These are phyloP conservation scores for Haplochromis vanheusdeni DNA, from an alignment of 2,113 vertebrate species.

Conservation along the genomic window DNA sequence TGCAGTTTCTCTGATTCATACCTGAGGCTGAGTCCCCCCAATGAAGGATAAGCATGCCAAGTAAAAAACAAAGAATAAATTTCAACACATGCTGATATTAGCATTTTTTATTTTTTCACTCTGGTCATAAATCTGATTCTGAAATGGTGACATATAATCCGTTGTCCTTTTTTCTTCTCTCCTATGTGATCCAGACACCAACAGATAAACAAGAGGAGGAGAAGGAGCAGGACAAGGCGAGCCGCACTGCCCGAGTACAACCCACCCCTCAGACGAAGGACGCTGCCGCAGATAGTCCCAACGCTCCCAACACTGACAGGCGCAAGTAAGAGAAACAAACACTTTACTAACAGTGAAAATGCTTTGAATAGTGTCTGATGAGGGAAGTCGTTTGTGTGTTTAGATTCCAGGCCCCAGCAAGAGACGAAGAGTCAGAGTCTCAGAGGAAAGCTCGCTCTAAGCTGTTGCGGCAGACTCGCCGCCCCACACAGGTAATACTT, in stretches of 20 bases:
- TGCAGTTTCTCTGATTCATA: not conserved
- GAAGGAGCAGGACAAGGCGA: constrained; percentile 69
- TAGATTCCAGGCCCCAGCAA: constrained; percentile 82
- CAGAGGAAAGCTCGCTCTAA: constrained; percentile 88
- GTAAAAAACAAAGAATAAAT: not conserved
- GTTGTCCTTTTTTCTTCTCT: not conserved
- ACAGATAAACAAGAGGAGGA: constrained; percentile 66
- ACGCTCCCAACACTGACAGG: constrained; percentile 52
- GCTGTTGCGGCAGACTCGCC: constrained; percentile 83
- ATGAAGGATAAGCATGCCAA: not conserved
- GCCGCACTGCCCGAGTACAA: constrained; percentile 75
- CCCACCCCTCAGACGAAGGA: constrained; percentile 73
- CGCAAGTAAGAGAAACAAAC: constrained; percentile 54
- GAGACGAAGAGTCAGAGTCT: constrained; percentile 88
- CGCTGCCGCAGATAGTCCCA: constrained; percentile 59
- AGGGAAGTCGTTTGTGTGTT: not conserved
- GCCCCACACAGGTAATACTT: constrained; percentile 82
- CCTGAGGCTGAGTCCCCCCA: not conserved
- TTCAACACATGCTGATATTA: not conserved
- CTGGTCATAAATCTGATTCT: accelerated
- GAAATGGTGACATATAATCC: not conserved
- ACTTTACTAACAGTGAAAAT: not conserved
- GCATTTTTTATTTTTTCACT: not conserved
- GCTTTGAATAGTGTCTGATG: not conserved
- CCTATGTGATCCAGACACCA: constrained; percentile 25